Conservation (phyloP, 92 coral and sea anemone species). For the Zoanthus sansibaricus region DNA sequence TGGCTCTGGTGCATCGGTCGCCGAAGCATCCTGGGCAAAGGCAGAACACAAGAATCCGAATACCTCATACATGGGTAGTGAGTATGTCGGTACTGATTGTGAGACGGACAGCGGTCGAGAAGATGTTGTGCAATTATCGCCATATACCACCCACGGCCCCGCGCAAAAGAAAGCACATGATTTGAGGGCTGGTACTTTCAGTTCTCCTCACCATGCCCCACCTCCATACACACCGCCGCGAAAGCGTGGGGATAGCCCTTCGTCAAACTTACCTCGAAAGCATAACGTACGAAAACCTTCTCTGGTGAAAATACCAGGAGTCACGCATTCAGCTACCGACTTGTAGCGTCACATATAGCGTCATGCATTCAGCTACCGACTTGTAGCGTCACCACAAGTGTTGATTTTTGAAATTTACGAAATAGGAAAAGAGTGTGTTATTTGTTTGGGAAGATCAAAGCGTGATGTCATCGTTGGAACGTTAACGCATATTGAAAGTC, state of each 20-base stretch:
- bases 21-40: slow-evolving; percentile 51
- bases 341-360: slow-evolving; percentile 30
- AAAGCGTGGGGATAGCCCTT: slow-evolving; percentile 35
- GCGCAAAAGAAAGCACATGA: slow-evolving; percentile 50
- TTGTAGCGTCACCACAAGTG: slow-evolving; percentile 4
- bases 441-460: neutral
- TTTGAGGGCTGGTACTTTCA: slow-evolving; percentile 24
- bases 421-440: no score
- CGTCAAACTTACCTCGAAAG: slow-evolving; percentile 51
- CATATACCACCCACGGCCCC: slow-evolving; percentile 73
- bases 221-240: slow-evolving; percentile 25
- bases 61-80: slow-evolving; percentile 59
- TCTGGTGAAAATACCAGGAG: slow-evolving; percentile 56
- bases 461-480: neutral
- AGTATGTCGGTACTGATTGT: slow-evolving; percentile 77
- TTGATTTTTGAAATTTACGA: no score
- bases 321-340: slow-evolving; percentile 71
- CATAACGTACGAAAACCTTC: slow-evolving; percentile 40
- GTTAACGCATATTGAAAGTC: neutral
- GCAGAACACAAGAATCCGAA: slow-evolving; percentile 42
- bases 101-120: slow-evolving; percentile 86
- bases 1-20: slow-evolving; percentile 56
- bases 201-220: slow-evolving; percentile 22
- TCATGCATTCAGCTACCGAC: slow-evolving; percentile 70
- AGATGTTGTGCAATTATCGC: slow-evolving; percentile 78